phyloP scores from a whole-genome alignment of 1,140 invertebrate genomes.

The Periplaneta americana region DNA sequence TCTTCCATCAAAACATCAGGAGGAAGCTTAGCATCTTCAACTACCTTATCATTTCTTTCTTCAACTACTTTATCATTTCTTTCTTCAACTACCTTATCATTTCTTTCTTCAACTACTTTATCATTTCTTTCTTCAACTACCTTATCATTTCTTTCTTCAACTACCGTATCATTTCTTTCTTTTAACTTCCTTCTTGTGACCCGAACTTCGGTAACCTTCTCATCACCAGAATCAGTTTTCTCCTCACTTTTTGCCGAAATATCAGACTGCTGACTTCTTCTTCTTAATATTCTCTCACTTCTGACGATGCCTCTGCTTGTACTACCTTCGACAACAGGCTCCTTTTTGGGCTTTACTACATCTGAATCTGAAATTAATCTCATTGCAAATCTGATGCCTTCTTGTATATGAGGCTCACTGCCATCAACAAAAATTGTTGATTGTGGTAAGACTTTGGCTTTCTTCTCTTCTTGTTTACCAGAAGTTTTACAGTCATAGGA shows the following conservation, averaged over 20 bases:
- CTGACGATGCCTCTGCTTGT: background rate
- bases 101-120: too few species aligned
- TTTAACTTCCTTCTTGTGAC: too few species aligned
- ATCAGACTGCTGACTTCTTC: background rate
- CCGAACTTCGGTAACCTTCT: background rate
- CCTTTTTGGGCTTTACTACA: background rate
- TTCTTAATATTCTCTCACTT: background rate
- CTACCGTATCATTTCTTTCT: too few species aligned
- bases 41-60: too few species aligned
- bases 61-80: too few species aligned
- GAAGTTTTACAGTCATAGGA: background rate
- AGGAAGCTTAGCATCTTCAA: too few species aligned
- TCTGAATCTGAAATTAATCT: background rate
- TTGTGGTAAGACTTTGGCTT: background rate
- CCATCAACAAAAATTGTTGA: background rate
- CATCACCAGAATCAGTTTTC: background rate
- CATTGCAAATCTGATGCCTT: background rate
- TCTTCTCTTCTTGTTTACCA: background rate
- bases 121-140: too few species aligned
- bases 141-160: too few species aligned
- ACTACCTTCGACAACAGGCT: background rate
- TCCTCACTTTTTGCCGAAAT: background rate
- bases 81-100: too few species aligned
- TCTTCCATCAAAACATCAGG: too few species aligned
- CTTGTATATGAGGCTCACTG: background rate